Base-by-base conservation (phyloP, 2,888 invertebrate species). In the Cabera pusaria region DNA sequence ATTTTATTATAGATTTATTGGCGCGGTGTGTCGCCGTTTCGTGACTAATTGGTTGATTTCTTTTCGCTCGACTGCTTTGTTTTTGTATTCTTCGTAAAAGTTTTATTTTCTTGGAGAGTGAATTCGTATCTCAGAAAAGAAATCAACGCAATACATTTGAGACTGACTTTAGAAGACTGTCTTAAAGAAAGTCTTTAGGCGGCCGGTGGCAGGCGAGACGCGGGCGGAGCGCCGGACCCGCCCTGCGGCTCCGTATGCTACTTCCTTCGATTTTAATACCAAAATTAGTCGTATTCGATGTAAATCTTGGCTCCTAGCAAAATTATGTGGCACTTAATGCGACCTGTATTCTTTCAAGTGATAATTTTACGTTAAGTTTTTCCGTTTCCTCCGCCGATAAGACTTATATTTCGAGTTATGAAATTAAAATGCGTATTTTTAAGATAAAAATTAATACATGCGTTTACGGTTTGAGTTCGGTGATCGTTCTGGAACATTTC, bases 111-210 rank as follows among this genome's bases (percentile, higher is more conserved):
- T 62, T 59, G 62, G 59, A 66, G 58, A 63, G 62, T 64, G 60
- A 70, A 62, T 59, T 64, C 63, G 67, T 70, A 69, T 71, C 64
- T 73, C 75, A 72, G 66, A 69, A 75, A 76, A 67, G 65, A 66
- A 80, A 79, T 78, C 82, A 84, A 84, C 83, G 85, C 87, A 87
- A 87, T 85, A 86, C 74, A 81, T 86, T 85, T 84, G 71, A 87
- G 87, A 85, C 87, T 87, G 87, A 87, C 85, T 85, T 85, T 62
- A 84, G 81, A 87, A 87, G 87, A 87, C 87, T 87, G 86, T 87
- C 86, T 85, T 79, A 74, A 82, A 80, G 78, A 76, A 57, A 72
- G 49, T 50, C 51, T 47, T 52, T 20, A 44, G 44, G 44, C 39
- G 36, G 35, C 44, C 44, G 28, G 45, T 40, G 39, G 50, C 44